Evolutionary conservation across 2,888 invertebrate genomes (phyloP), one percentile per base, ranked within the genome.

Genomic region (Ornithoptera priamus): DNA sequence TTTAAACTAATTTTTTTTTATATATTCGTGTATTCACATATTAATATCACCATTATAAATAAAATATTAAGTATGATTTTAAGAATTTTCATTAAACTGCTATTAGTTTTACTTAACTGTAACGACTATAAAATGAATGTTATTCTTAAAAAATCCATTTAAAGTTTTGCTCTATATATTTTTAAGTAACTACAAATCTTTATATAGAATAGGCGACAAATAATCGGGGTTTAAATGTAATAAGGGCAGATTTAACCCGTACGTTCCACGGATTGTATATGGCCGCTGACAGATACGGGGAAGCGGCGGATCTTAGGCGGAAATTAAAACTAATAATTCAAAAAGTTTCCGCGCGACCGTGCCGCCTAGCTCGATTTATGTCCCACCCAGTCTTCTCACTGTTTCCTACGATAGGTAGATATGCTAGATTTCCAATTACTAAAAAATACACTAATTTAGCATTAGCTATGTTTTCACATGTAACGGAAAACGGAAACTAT

Each of bases 291-390:
- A 90, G 91, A 91, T 90, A 90, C 89, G 85, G 88, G 84, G 85
- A 85, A 84, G 81, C 81, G 80, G 86, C 92, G 90, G 91, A 92
- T 92, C 92, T 92, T 89, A 87, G 86, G 87, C 93, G 93, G 93
- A 93, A 93, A 93, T 93, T 93, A 93, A 93, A 93, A 93, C 92
- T 93, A 93, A 93, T 93, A 93, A 93, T 92, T 93, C 93, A 93
- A 93, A 93, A 93, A 92, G 91, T 92, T 92, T 92, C 89, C 90
- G 84, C 85, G 90, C 90, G 88, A 90, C 90, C 89, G 89, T 87
- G 83, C 90, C 87, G 86, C 87, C 86, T 80, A 83, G 85, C 83
- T 81, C 86, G 91, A 92, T 92, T 92, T 92, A 92, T 92, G 89
- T 82, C 83, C 80, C 81, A 85, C 81, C 84, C 89, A 88, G 90